Evolutionary conservation across 2,113 vertebrate species (phyloP).

Genomic region (Phalacrocorax aristotelis): DNA sequence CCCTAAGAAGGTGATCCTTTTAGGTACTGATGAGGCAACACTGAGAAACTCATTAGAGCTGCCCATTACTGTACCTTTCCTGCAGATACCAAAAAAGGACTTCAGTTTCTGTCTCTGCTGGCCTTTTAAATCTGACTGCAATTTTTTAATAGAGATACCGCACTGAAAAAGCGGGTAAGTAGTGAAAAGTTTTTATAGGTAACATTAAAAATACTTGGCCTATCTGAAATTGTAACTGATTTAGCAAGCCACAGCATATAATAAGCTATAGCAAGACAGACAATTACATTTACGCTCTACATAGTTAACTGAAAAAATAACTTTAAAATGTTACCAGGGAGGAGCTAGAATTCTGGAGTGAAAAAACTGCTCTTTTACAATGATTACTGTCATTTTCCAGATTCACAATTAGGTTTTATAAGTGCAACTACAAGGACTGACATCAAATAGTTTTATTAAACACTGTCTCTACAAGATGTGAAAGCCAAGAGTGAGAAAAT

Average conservation of each 20-base stretch:
- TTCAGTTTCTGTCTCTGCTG: slow-evolving; percentile 6
- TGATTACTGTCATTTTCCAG: not conserved
- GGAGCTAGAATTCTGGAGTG: not conserved
- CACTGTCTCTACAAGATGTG: not conserved
- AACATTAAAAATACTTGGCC: not conserved
- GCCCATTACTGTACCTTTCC: not conserved
- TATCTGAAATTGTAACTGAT: not conserved
- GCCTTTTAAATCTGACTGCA: not conserved
- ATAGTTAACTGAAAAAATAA: not conserved
- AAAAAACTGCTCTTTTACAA: not conserved
- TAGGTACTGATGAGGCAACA: not conserved
- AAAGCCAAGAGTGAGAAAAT: not conserved
- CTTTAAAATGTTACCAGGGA: not conserved
- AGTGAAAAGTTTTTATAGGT: not conserved
- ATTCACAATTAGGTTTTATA: not conserved
- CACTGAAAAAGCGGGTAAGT: not conserved
- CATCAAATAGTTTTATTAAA: not conserved
- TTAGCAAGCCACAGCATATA: not conserved
- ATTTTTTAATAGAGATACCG: not conserved
- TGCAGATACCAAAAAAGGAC: slow-evolving; percentile 10
- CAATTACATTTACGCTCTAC: not conserved
- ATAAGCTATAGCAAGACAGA: not conserved
- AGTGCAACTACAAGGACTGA: not conserved
- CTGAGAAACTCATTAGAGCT: not conserved
- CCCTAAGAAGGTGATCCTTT: not conserved